Base-by-base conservation (phyloP, 2,888 invertebrate species). In the Horisme vitalbata region DNA sequence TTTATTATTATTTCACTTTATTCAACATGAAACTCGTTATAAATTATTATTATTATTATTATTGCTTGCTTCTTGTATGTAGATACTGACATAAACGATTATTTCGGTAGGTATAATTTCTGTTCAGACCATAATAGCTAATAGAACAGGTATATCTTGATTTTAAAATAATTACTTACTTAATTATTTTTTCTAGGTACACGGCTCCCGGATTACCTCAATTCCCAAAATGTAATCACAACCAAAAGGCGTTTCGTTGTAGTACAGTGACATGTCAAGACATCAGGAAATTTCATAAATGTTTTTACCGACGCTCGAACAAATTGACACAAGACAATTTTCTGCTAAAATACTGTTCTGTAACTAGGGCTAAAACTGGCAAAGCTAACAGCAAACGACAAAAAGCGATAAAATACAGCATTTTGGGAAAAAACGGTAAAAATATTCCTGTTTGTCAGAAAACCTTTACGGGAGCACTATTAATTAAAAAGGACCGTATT, bases 211-310 rank as follows among this genome's bases (percentile, higher is more conserved):
- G 37, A 28, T 41, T 50, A 30, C 57, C 54, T 20, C 26, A 38
- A 32, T 48, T 57, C 31, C 54, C 52, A 28, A 13, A 24, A 24
- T 52, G 57, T 32, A 31, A 26, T 30, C 57, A 54, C 38, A 45
- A 52, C 10, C 47, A 34, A 41, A 57, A 55, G 37, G 52, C 54
- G 24, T 57, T 57, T 36, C 39, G 45, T 9, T 57, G 57, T 23
- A 44, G 33, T 27, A 26, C 23, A 41, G 15, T 52, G 32, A 34
- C 46, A 41, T 38, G 43, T 34, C 43, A 43, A 48, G 43, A 48
- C 28, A 54, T 57, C 14, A 45, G 57, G 24, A 57, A 47, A 50
- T 57, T 57, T 41, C 45, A 57, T 31, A 36, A 27, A 43, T 45
- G 32, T 21, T 50, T 57, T 37, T 54, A 52, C 41, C 45, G 45